phyloP scores from a whole-genome alignment of 2,113 vertebrate species.

The Probosciger aterrimus region DNA sequence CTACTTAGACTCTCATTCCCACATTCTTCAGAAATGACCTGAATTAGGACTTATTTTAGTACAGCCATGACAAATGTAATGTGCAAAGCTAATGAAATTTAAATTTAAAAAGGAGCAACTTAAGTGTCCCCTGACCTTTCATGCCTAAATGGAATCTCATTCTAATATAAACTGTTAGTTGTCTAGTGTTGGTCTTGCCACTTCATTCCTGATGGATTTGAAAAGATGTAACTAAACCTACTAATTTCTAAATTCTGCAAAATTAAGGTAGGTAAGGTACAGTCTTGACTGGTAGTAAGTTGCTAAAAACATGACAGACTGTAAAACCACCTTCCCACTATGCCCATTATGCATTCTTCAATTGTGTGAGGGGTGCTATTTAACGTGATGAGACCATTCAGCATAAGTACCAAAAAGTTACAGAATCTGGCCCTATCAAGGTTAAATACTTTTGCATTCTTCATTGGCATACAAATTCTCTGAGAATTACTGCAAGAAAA shows the following conservation, averaged over 20 bases:
- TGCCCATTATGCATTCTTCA: neutral
- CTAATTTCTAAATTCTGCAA: neutral
- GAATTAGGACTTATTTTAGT: conserved; percentile 48
- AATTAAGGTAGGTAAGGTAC: neutral
- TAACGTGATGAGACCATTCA: neutral
- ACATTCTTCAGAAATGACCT: conserved; percentile 42
- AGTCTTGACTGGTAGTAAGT: neutral
- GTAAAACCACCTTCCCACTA: neutral
- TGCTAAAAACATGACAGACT: neutral
- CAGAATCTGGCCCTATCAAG: neutral
- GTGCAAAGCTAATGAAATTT: conserved; percentile 57
- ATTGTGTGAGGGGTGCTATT: neutral
- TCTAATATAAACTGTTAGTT: conserved; percentile 46
- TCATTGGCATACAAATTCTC: neutral
- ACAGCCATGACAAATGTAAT: conserved; percentile 33
- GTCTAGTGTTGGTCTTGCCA: conserved; percentile 13
- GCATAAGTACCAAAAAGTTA: neutral
- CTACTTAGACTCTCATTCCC: neutral
- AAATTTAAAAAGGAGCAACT: conserved; percentile 50
- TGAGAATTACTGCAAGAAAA: conserved; percentile 28
- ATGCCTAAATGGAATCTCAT: conserved; percentile 6
- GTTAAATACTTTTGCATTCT: neutral
- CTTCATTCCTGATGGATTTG: neutral
- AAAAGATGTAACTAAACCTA: conserved; percentile 3
- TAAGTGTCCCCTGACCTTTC: conserved; percentile 40